Evolutionary conservation across 2,797 vertebrate species (phyloP).

Genomic region (Morus bassanus): DNA sequence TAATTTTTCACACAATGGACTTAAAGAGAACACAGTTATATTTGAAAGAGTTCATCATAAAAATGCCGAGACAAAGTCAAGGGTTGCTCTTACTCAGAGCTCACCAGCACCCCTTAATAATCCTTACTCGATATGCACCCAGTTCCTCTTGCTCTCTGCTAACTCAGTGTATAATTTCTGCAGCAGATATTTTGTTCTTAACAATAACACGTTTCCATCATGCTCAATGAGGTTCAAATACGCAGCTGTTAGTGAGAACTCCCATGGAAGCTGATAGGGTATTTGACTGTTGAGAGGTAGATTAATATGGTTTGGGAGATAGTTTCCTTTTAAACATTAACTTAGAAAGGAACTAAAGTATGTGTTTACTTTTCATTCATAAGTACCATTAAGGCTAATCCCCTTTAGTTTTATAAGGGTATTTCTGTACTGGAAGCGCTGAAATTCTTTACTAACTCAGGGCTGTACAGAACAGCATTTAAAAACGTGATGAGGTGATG

Average conservation of each 20-base stretch:
- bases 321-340: neutral
- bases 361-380: conserved; percentile 3
- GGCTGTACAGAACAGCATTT: neutral
- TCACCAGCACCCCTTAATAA: neutral
- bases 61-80: neutral
- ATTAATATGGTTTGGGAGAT: neutral
- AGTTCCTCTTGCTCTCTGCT: neutral
- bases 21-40: neutral
- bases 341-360: neutral
- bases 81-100: neutral
- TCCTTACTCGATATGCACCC: neutral
- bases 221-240: neutral
- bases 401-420: neutral
- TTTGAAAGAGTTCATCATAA: neutral
- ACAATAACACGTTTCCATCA: neutral
- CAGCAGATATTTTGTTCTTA: neutral
- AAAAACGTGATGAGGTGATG: neutral
- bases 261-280: neutral
- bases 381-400: neutral
- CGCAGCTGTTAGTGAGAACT: neutral
- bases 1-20: neutral
- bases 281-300: neutral
- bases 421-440: neutral
- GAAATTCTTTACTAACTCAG: neutral
- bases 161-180: neutral